Conservation (phyloP, 37 sponge, comb jelly and placozoan species). For the Dysidea cf. avara region DNA sequence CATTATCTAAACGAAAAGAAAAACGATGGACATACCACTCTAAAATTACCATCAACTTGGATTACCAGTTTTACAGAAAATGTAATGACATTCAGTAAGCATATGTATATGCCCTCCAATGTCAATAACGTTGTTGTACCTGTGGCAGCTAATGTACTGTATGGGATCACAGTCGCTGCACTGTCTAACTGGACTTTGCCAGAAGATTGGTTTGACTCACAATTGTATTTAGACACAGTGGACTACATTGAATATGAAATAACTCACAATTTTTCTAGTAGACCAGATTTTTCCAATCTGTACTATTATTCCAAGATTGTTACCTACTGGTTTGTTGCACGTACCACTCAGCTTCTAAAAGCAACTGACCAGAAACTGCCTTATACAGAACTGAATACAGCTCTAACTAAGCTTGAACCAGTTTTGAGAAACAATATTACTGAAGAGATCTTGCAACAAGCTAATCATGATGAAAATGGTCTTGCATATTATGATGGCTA, state of each 20-base stretch:
- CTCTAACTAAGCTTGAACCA: conserved; percentile 1
- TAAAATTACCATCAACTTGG: conserved; percentile 27
- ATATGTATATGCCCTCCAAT: conserved; percentile 37
- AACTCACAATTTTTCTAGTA: conserved; percentile 36
- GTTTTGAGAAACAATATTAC: conserved; percentile 28
- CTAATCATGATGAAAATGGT: background rate
- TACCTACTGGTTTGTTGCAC: conserved; percentile 61
- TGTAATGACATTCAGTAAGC: background rate
- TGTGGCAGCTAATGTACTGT: conserved; percentile 42
- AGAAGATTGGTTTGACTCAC: conserved; percentile 43
- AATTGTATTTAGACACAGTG: conserved; percentile 42
- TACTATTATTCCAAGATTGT: conserved; percentile 56
- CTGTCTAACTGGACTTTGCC: background rate
- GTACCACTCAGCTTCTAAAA: conserved; percentile 41
- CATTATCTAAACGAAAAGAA: conserved; percentile 20
- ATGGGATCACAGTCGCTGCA: conserved; percentile 44
- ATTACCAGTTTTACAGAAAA: conserved; percentile 31
- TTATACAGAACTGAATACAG: conserved; percentile 34
- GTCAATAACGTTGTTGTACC: conserved; percentile 50
- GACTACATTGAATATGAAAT: conserved; percentile 36
- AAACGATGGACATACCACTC: too few relatives aligned
- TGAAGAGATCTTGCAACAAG: conserved; percentile 8
- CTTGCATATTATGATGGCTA: conserved; percentile 53
- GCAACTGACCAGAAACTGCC: background rate
- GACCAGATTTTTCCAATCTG: conserved; percentile 43